Percentiles rank a stretch among this genome's conserved stretches.
Conservation (phyloP, 2,797 vertebrate species). For the Mycteria americana region DNA sequence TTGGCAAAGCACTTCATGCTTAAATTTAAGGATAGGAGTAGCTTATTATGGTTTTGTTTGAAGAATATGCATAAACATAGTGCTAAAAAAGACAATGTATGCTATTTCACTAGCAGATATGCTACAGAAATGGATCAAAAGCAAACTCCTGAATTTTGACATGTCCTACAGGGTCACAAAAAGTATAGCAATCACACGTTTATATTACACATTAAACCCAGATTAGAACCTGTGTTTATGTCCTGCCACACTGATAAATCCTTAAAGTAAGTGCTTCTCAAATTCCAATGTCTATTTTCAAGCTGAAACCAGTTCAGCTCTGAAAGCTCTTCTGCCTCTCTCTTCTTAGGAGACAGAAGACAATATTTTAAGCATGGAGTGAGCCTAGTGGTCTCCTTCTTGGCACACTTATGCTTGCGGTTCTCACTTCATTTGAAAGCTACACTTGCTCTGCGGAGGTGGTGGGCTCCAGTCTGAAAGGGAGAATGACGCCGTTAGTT, state of each 20-base stretch:
- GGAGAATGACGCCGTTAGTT: not conserved
- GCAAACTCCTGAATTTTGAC: not conserved
- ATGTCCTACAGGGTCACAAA: not conserved
- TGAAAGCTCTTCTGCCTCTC: not conserved
- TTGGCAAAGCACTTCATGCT: not conserved
- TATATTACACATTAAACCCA: not conserved
- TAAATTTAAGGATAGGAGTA: not conserved
- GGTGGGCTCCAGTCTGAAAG: not conserved
- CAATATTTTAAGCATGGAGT: not conserved
- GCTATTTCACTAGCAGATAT: not conserved
- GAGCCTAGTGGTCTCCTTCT: not conserved
- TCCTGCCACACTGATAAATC: not conserved
- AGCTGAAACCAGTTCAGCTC: not conserved
- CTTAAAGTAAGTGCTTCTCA: not conserved
- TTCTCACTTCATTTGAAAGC: not conserved
- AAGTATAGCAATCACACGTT: not conserved
- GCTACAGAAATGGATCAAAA: not conserved
- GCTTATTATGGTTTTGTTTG: not conserved
- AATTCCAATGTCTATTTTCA: not conserved
- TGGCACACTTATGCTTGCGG: not conserved
- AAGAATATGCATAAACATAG: not conserved
- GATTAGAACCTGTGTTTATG: not conserved
- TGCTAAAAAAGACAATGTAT: not conserved
- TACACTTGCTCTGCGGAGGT: not conserved
- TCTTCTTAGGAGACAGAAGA: not conserved